Evolutionary conservation across 92 coral and sea anemone genomes (phyloP).

Genomic region (Ricordea florida): DNA sequence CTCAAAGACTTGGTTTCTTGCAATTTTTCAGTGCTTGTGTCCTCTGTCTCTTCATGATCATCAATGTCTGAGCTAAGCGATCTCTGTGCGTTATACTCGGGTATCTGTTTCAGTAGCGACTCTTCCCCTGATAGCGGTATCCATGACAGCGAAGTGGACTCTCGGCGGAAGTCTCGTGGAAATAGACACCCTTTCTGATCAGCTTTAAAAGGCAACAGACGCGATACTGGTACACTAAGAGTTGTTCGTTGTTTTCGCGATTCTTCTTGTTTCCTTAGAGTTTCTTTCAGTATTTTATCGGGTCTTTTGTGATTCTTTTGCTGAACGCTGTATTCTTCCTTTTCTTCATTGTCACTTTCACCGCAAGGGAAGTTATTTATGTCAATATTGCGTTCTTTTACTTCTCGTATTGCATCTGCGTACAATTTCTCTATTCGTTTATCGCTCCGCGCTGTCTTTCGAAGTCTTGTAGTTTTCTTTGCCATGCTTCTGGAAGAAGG

Average conservation of each 20-base stretch:
- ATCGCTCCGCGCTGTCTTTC: slow-evolving; percentile 57
- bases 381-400: slow-evolving; percentile 33
- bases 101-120: background rate
- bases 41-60: background rate
- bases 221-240: slow-evolving; percentile 55
- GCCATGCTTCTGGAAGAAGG: slow-evolving; percentile 35
- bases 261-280: slow-evolving; percentile 53
- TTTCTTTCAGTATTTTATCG: slow-evolving; percentile 47
- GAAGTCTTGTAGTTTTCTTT: slow-evolving; percentile 1
- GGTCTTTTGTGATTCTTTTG: slow-evolving; percentile 47
- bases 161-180: slow-evolving; percentile 64
- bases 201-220: slow-evolving; percentile 61
- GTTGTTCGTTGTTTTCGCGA: slow-evolving; percentile 42
- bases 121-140: slow-evolving; percentile 34
- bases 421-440: slow-evolving; percentile 53
- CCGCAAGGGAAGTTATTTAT: slow-evolving; percentile 1
- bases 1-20: background rate
- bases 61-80: slow-evolving; percentile 11
- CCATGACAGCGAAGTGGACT: slow-evolving; percentile 40
- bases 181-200: slow-evolving; percentile 45
- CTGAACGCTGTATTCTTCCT: background rate
- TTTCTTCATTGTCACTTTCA: background rate
- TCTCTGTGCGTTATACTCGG: background rate
- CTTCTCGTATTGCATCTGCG: slow-evolving; percentile 44
- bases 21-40: background rate